phyloP scores from a whole-genome alignment of 2,113 vertebrate species.

The Chlorodrepanis virens region DNA sequence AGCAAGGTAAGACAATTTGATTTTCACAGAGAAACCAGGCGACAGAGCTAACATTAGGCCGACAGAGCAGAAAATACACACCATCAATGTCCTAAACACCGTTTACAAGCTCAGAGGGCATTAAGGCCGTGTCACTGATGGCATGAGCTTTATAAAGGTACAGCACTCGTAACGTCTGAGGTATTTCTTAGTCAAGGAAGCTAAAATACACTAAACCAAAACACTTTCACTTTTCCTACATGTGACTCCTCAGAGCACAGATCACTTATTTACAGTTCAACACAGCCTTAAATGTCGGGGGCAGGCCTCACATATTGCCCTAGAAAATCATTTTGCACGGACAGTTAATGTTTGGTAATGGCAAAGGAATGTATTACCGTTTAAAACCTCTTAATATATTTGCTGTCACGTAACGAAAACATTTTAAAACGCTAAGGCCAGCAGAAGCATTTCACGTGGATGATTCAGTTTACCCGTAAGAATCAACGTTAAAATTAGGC shows the following conservation, averaged over 20 bases:
- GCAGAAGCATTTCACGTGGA: not conserved
- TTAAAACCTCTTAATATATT: not conserved
- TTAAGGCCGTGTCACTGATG: not conserved
- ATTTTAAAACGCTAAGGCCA: not conserved
- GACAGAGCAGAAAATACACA: not conserved
- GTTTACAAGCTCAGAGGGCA: not conserved
- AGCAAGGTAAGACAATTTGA: conserved; percentile 25
- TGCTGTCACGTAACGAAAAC: not conserved
- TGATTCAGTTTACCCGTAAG: not conserved
- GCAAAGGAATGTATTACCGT: not conserved
- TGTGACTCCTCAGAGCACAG: not conserved
- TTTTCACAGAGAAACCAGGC: not conserved
- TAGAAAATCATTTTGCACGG: not conserved
- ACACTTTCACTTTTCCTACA: conserved; percentile 6
- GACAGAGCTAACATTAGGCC: not conserved
- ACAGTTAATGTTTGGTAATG: not conserved
- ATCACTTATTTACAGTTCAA: not conserved
- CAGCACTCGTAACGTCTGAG: not conserved
- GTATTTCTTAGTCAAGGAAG: not conserved
- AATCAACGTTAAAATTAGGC: not conserved
- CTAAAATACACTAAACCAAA: not conserved
- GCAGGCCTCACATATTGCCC: not conserved
- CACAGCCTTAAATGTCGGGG: not conserved
- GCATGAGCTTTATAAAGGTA: not conserved
- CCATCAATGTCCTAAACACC: not conserved